phyloP scores from a whole-genome alignment of 2,888 invertebrate species.

The Dicranocentrus wangi region DNA sequence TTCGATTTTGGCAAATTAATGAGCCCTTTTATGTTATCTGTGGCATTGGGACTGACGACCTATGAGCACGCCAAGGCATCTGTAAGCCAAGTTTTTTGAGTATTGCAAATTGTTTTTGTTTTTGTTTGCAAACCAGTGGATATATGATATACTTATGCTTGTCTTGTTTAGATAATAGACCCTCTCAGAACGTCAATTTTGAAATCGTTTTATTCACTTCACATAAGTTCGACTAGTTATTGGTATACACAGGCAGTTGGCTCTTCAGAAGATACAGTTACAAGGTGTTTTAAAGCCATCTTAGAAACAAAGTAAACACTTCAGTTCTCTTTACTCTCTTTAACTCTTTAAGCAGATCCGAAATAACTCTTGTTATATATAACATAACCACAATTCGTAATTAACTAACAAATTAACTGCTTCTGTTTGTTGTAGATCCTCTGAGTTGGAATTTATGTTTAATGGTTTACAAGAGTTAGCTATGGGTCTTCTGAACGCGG shows the following conservation, averaged over 20 bases:
- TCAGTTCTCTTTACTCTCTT: neutral
- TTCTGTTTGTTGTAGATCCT: conserved; percentile 64
- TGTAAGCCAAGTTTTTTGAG: conserved; percentile 45
- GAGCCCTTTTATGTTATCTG: conserved; percentile 68
- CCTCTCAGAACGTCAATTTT: conserved; percentile 60
- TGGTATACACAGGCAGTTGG: conserved; percentile 60
- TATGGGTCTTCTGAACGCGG: conserved; percentile 60
- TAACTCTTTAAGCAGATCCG: no score
- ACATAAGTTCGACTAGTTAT: conserved; percentile 40
- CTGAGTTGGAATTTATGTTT: conserved; percentile 68
- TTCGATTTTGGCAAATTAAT: conserved; percentile 63
- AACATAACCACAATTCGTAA: no score
- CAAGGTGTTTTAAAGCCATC: conserved; percentile 57
- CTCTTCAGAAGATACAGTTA: conserved; percentile 37
- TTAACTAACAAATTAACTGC: no score
- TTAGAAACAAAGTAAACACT: conserved; percentile 59
- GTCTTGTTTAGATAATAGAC: conserved; percentile 61
- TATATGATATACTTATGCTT: no score
- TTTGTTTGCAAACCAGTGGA: neutral
- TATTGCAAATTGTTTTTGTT: neutral
- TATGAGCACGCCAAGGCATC: conserved; percentile 58
- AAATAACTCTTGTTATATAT: neutral
- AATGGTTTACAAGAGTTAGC: conserved; percentile 69
- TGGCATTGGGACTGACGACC: conserved; percentile 65
- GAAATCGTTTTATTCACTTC: conserved; percentile 58